These are phyloP conservation scores for Pheosia gnoma DNA, from an alignment of 2,888 invertebrate genomes.

Conservation along the genomic window DNA sequence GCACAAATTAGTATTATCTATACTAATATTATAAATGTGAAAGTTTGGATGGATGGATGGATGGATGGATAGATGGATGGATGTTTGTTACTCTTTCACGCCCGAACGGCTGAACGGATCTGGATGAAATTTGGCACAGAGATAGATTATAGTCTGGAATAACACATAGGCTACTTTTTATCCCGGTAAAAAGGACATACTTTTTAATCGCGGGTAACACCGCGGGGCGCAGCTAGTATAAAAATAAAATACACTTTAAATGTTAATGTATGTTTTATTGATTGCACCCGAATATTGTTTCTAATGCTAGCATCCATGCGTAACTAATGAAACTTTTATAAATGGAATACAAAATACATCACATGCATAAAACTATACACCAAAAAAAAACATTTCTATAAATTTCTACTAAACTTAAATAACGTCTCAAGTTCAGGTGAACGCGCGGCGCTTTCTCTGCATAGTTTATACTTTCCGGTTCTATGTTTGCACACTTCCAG, in stretches of 20 bases:
- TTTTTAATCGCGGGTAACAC: no score
- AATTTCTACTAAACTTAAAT: constrained; percentile 65
- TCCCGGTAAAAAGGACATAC: no score
- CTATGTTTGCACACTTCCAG: not conserved
- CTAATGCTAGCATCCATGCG: constrained; percentile 76
- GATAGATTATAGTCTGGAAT: no score
- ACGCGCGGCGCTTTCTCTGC: constrained; percentile 2
- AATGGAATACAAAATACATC: constrained; percentile 57
- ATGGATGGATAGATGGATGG: no score
- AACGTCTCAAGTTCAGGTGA: constrained; percentile 36
- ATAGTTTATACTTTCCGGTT: not conserved
- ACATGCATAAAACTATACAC: constrained; percentile 63
- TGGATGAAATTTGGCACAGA: no score
- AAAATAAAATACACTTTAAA: constrained; percentile 35
- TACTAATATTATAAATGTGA: no score
- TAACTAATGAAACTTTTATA: constrained; percentile 57
- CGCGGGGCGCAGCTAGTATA: no score
- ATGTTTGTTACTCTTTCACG: no score
- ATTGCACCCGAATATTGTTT: constrained; percentile 81
- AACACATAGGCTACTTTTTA: no score
- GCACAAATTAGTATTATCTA: constrained; percentile 8
- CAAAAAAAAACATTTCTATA: constrained; percentile 58
- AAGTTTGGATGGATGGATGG: no score
- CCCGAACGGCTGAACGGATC: no score
- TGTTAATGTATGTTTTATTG: constrained; percentile 67